These are phyloP conservation scores for Epinotia brunnichana DNA, from an alignment of 2,888 invertebrate species.

Conservation along the genomic window DNA sequence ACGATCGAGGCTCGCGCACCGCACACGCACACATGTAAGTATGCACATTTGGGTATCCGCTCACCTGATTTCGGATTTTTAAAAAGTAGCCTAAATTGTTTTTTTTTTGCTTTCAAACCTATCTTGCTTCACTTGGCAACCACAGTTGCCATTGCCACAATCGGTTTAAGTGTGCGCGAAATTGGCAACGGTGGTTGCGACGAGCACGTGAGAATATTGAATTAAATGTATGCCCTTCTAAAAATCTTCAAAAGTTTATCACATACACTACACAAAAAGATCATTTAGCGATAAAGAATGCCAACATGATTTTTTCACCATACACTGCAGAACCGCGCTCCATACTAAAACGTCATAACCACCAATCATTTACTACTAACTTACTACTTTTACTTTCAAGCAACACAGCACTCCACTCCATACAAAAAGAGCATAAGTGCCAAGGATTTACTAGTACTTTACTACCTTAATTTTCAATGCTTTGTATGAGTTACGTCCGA, in stretches of 20 bases:
- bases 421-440: constrained; percentile 2
- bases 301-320: constrained; percentile 36
- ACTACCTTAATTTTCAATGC: neutral
- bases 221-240: too few species aligned
- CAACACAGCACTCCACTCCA: neutral
- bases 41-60: too few species aligned
- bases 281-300: constrained; percentile 32
- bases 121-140: too few species aligned
- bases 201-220: too few species aligned
- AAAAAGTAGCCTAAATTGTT: too few species aligned
- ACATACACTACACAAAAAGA: constrained; percentile 13
- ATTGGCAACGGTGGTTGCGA: too few species aligned
- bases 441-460: neutral
- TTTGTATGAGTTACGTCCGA: constrained; percentile 6
- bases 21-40: too few species aligned
- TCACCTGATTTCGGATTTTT: too few species aligned
- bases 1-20: too few species aligned
- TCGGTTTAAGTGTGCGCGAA: too few species aligned
- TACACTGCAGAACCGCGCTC: neutral
- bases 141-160: too few species aligned
- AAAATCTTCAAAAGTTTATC: neutral
- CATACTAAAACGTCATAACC: constrained; percentile 10
- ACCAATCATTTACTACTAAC: neutral
- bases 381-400: neutral
- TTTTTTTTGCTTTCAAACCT: too few species aligned